Percentiles rank a stretch among this genome's conserved stretches.
These are phyloP conservation scores for Stictocephala bisonia DNA, from an alignment of 2,888 invertebrate species.

Conservation along the genomic window DNA sequence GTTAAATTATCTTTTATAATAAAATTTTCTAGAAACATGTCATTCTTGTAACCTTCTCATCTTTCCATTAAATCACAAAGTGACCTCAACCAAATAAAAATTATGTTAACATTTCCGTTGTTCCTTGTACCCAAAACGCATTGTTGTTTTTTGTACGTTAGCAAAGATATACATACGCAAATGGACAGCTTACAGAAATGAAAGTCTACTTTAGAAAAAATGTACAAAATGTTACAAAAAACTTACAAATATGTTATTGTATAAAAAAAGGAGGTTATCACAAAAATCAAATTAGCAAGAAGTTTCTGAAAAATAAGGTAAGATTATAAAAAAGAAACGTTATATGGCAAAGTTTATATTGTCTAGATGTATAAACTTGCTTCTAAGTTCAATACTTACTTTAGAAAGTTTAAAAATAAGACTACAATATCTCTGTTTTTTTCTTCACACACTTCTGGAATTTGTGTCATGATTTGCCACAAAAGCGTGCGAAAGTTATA, in stretches of 20 bases:
- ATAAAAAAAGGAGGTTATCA: background rate
- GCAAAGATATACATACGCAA: too few relatives aligned
- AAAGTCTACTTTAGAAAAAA: too few relatives aligned
- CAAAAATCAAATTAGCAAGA: background rate
- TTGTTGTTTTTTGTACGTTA: too few relatives aligned
- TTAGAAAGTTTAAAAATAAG: slow-evolving; percentile 83
- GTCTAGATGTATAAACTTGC: background rate
- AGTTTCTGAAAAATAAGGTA: background rate
- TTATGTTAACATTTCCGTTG: too few relatives aligned
- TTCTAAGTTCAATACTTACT: slow-evolving; percentile 67
- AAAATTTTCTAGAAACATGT: too few relatives aligned
- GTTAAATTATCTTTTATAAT: too few relatives aligned
- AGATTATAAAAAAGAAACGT: background rate
- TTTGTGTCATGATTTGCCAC: slow-evolving; percentile 81
- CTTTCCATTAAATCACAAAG: too few relatives aligned
- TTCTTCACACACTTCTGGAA: slow-evolving; percentile 80
- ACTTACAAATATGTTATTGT: slow-evolving; percentile 56
- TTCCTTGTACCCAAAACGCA: too few relatives aligned
- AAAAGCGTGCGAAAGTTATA: slow-evolving; percentile 81
- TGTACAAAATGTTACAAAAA: slow-evolving; percentile 54
- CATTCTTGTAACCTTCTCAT: too few relatives aligned
- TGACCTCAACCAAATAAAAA: too few relatives aligned
- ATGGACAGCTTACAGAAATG: too few relatives aligned
- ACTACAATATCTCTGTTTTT: slow-evolving; percentile 84
- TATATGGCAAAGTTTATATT: background rate